Percentiles rank a stretch among this genome's conserved stretches.
Evolutionary conservation across 2,113 vertebrate genomes (phyloP).

Genomic region (Varanus salvator): DNA sequence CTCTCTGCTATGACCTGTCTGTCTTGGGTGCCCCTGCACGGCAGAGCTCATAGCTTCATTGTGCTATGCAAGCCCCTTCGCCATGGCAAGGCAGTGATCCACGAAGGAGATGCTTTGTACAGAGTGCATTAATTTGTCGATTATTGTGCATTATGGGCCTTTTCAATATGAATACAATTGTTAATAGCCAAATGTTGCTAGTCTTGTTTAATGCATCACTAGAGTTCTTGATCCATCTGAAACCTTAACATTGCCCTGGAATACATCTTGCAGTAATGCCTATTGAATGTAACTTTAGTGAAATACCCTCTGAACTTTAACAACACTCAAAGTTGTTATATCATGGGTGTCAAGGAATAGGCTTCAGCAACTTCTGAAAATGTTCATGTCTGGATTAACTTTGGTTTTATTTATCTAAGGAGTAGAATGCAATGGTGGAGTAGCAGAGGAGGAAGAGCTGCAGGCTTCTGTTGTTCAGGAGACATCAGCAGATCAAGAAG

Average conservation of each 20-base stretch:
- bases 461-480: slow-evolving; percentile 76
- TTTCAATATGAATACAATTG: not conserved
- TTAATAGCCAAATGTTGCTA: not conserved
- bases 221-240: not conserved
- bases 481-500: slow-evolving; percentile 90
- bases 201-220: not conserved
- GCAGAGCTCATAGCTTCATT: too few relatives aligned
- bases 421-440: slow-evolving; percentile 92
- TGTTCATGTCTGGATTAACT: not conserved
- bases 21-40: too few relatives aligned
- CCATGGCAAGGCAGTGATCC: too few relatives aligned
- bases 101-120: too few relatives aligned
- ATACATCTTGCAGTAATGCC: not conserved
- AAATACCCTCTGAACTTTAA: not conserved
- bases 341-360: not conserved
- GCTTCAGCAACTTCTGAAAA: not conserved
- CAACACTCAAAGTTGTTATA: too few relatives aligned
- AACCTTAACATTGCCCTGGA: not conserved
- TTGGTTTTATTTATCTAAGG: slow-evolving; percentile 62
- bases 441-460: slow-evolving; percentile 86
- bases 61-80: too few relatives aligned
- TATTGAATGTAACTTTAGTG: not conserved
- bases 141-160: too few relatives aligned
- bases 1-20: too few relatives aligned
- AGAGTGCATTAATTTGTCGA: not conserved